Base-by-base conservation (phyloP, 92 coral and sea anemone species). In the Isaurus tuberculatus region DNA sequence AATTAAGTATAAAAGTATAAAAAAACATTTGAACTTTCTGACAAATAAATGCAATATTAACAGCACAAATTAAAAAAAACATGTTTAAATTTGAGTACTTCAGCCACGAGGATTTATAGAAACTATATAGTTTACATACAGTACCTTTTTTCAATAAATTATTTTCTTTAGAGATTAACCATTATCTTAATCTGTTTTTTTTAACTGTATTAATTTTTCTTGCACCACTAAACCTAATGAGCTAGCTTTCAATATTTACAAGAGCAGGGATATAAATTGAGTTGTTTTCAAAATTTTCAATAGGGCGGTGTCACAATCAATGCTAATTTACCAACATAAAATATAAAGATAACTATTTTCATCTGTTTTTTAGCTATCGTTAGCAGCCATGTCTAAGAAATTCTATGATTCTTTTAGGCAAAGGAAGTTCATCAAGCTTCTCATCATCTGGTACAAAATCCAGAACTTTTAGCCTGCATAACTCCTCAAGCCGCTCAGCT, bases 401-500 rank as follows among this genome's bases (percentile, higher is more conserved):
- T 42, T 91, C 92, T 84, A 86, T 81, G n/a, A 95, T 67, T 81
- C 86, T 73, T 46, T 68, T 79, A 22, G 98, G 98, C 34, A 95
- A 84, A 17, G 94, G 92, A 29, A 95, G 93, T 68, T 91, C 85
- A 30, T 91, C 93, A 70, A 91, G 72, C 53, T 92, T 80, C 13
- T 87, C 91, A 6, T 85, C 80, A 37, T 85, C 91, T 48, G 89
- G 71, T 20, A 95, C 89, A 48, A 80, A 89, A 36, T 89, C 73
- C 19, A 90, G 85, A 16, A 95, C 84, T 72, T 85, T 86, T 72
- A 83, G 61, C 68, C 88, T 90, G 88, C 98, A 91, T 48, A 95
- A 70, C 9, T 78, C 91, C 64, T 93, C 98, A 26, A 95, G 80
- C 7, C 90, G 84, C 44, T 91, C 95, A 80, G 91, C 98, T 95